Conservation (phyloP, 2,888 invertebrate genomes). For the Eupithecia tripunctaria region DNA sequence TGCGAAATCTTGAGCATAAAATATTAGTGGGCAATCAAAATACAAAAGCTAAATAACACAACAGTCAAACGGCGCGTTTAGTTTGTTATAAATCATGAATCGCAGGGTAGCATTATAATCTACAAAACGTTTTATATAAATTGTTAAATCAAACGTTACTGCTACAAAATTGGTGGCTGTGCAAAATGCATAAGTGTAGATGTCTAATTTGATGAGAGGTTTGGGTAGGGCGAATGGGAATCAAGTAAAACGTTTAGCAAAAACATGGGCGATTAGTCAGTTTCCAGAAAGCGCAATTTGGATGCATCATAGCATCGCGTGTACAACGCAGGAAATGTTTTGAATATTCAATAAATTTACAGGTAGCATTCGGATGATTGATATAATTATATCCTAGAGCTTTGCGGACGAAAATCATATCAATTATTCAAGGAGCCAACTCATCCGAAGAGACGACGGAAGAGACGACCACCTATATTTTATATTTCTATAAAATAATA, state of each 20-base stretch:
- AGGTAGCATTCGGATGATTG: conserved; percentile 37
- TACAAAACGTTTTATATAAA: conserved; percentile 59
- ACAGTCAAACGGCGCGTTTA: conserved; percentile 54
- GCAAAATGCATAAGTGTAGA: conserved; percentile 78
- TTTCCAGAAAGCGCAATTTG: conserved; percentile 67
- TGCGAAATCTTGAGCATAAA: conserved; percentile 40
- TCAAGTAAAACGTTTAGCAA: conserved; percentile 76
- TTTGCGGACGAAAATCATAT: too few relatives aligned
- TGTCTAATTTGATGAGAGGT: conserved; percentile 80
- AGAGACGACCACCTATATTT: too few relatives aligned
- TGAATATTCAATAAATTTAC: conserved; percentile 29
- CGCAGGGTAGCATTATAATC: conserved; percentile 61
- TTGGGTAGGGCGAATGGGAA: conserved; percentile 63
- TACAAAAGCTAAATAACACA: conserved; percentile 44
- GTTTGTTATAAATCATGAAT: conserved; percentile 60
- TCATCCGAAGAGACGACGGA: too few relatives aligned
- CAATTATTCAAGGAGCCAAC: too few relatives aligned
- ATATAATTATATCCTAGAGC: conserved; percentile 16
- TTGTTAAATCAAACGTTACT: conserved; percentile 69
- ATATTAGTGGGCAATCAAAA: conserved; percentile 38
- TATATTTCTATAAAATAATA: neutral
- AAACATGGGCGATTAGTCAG: conserved; percentile 66
- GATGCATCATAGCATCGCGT: conserved; percentile 48
- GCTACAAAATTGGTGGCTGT: conserved; percentile 68
- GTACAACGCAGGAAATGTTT: conserved; percentile 33